These are phyloP conservation scores for Oryzias woworae DNA, from an alignment of 2,113 vertebrate genomes.

Conservation along the genomic window DNA sequence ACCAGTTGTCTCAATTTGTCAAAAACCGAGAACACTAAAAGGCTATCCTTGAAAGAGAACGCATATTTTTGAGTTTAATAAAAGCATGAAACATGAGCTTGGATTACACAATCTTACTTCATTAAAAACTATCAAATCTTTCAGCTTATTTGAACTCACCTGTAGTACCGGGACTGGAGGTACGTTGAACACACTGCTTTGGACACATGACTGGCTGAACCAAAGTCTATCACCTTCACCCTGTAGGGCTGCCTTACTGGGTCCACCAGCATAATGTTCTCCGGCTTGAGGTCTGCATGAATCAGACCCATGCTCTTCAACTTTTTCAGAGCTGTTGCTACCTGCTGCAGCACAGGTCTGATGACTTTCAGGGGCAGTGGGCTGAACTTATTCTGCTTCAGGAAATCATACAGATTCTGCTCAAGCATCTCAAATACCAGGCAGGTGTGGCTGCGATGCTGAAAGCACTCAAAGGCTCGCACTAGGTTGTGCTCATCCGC, in stretches of 20 bases:
- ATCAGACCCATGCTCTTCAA: slow-evolving; percentile 98
- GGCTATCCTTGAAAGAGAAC: too few relatives aligned
- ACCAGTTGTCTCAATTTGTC: too few relatives aligned
- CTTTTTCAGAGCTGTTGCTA: slow-evolving; percentile 97
- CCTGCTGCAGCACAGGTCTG: slow-evolving; percentile 96
- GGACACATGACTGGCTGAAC: slow-evolving; percentile 98
- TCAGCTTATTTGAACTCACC: slow-evolving; percentile 78
- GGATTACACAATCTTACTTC: not conserved
- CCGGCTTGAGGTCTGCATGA: slow-evolving; percentile 98
- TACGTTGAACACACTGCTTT: slow-evolving; percentile 99
- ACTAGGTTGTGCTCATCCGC: slow-evolving; percentile 98
- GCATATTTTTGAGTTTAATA: too few relatives aligned
- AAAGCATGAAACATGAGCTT: too few relatives aligned
- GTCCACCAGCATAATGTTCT: slow-evolving; percentile 99
- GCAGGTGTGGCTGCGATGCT: slow-evolving; percentile 96
- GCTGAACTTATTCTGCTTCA: slow-evolving; percentile 99
- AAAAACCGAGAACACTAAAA: too few relatives aligned
- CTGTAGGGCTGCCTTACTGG: slow-evolving; percentile 95
- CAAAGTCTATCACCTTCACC: slow-evolving; percentile 99
- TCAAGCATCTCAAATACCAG: slow-evolving; percentile 99
- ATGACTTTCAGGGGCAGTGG: slow-evolving; percentile 97
- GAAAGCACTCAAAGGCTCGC: slow-evolving; percentile 96
- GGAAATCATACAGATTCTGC: slow-evolving; percentile 97
- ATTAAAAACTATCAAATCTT: not conserved
- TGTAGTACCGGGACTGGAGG: slow-evolving; percentile 98